These are phyloP conservation scores for Alouatta palliata DNA, from an alignment of 2,113 vertebrate species.

Conservation along the genomic window DNA sequence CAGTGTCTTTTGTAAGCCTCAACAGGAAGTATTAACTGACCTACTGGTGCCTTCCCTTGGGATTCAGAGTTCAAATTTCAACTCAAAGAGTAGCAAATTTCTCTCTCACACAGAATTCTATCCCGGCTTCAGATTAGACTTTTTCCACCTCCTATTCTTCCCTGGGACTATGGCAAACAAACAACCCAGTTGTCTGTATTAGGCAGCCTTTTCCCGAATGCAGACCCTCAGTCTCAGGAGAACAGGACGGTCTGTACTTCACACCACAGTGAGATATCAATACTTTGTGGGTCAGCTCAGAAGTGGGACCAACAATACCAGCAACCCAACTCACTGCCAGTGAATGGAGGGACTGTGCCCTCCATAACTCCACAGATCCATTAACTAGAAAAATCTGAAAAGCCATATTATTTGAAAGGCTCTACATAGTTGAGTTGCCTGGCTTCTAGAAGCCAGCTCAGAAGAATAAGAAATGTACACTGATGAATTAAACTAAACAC, in stretches of 20 bases:
- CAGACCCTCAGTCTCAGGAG: not conserved
- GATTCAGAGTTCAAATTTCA: conserved; percentile 48
- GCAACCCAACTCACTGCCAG: not conserved
- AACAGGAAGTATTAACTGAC: conserved; percentile 41
- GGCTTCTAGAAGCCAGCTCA: conserved; percentile 26
- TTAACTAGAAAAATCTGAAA: conserved; percentile 26
- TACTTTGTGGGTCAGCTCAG: not conserved
- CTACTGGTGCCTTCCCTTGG: conserved; percentile 29
- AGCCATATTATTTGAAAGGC: not conserved
- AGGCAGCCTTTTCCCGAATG: not conserved
- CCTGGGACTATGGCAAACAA: not conserved
- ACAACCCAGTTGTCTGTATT: not conserved
- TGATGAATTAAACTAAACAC: conserved; percentile 31
- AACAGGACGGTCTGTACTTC: conserved; percentile 20
- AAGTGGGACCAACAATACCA: not conserved
- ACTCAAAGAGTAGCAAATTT: conserved; percentile 27
- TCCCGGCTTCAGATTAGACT: conserved; percentile 11
- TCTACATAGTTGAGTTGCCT: not conserved
- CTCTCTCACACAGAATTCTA: conserved; percentile 17
- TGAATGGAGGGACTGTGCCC: not conserved
- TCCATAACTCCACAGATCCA: not conserved
- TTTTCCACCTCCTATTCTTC: not conserved
- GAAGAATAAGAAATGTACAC: conserved; percentile 16
- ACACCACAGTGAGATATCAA: not conserved
- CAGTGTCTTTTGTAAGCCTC: conserved; percentile 33